Evolutionary conservation across 2,113 vertebrate species (phyloP).

Genomic region (Mirza zaza): DNA sequence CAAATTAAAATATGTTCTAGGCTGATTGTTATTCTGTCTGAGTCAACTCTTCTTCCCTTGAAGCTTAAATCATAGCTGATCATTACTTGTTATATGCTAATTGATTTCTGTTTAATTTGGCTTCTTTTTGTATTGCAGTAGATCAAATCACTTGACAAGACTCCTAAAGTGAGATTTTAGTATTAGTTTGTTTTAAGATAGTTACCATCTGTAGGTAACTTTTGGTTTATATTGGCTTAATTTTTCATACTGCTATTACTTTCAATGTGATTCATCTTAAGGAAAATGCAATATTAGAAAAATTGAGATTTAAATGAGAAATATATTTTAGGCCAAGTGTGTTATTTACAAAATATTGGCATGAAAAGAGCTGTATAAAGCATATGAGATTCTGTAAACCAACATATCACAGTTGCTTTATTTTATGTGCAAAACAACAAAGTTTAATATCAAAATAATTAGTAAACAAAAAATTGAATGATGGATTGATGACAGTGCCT

Average conservation of each 20-base stretch:
- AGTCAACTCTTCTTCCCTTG: slow-evolving; percentile 31
- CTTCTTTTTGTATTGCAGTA: slow-evolving; percentile 8
- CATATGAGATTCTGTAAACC: background rate
- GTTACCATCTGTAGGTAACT: background rate
- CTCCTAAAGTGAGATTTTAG: background rate
- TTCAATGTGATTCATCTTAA: background rate
- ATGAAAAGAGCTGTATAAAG: background rate
- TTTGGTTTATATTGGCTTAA: background rate
- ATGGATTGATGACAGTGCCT: background rate
- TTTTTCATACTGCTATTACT: background rate
- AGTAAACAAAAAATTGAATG: background rate
- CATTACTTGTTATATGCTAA: slow-evolving; percentile 56
- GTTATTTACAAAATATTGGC: background rate
- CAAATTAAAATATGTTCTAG: slow-evolving; percentile 60
- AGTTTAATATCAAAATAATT: background rate
- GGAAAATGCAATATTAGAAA: background rate
- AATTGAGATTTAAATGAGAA: slow-evolving; percentile 11
- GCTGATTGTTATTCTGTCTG: slow-evolving; percentile 52
- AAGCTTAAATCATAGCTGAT: slow-evolving; percentile 63
- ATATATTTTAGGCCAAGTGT: background rate
- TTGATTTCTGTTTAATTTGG: slow-evolving; percentile 66
- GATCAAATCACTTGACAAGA: slow-evolving; percentile 43
- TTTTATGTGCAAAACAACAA: background rate
- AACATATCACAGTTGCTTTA: background rate
- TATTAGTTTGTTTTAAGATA: background rate